Evolutionary conservation across 2,113 vertebrate genomes (phyloP), one percentile per base, ranked within the genome.

Genomic region (Acanthochromis polyacanthus): DNA sequence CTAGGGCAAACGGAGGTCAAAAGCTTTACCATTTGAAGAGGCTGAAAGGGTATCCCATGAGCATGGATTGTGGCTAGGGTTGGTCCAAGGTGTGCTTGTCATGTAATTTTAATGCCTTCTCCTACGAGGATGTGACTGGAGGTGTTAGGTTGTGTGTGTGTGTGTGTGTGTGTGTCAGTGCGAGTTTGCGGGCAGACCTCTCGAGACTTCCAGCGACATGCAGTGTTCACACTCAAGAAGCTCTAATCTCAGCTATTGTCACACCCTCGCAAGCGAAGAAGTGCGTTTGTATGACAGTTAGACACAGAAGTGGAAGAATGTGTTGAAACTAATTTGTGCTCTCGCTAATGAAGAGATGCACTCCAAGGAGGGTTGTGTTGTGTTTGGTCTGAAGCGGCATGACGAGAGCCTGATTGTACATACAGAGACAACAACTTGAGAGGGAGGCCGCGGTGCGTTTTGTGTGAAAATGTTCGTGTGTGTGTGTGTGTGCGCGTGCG

Each of bases 1-100:
- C 60, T 61, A 59, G 89, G 88, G 89, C 87, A 88, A 88, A 79
- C 66, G 43, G 84, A 93, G 92, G 92, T 92, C 91, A 93, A 89
- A 86, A 75, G 88, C 87, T 90, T 90, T 88, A 83, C 85, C 81
- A 77, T 87, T 85, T 91, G 88, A 90, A 88, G 87, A 79, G 81
- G 64, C 83, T 91, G 89, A 90, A 89, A 90, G 63, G 75, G 40
- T 80, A 82, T 89, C 88, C 80, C 83, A 83, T 70, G 82, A 90
- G 86, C 84, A 63, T 4, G 4, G 75, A 59, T 82, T 82, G 86
- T 71, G 80, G 75, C 16, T 20, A 23, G 46, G 75, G 64, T 65
- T 67, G 62, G 66, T 60, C 59, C 71, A 62, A 84, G 83, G 70
- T 90, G 81, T 75, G 75, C 86, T 83, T 79, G 75, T 90, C 81